Base-by-base conservation (phyloP, 2,113 vertebrate species). In the Amblyornis subalaris region DNA sequence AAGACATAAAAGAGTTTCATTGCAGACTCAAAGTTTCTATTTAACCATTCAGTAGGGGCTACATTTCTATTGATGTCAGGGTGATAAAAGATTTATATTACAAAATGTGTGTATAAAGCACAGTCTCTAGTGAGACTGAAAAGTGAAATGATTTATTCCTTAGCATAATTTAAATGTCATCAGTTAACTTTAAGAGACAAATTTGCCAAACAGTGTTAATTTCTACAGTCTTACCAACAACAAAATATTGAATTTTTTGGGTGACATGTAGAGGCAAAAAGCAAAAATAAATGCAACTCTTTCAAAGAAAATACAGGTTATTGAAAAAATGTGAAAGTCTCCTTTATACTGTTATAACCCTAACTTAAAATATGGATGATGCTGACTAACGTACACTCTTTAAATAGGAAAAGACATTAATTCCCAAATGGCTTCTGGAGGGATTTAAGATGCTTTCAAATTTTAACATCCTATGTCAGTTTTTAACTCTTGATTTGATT, bases 41-140 rank as follows among this genome's bases (percentile, higher is more conserved):
- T 72, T 53, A 94, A 45, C 17, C 26, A 58, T 91, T 94, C 94
- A 95, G 90, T 55, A 61, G 65, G 70, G 69, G 35, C 65, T 95
- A 53, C 64, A 44, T 55, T 71, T 94, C 51, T 18, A 62, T 29
- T 95, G 93, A 96, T 97, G 90, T 77, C 55, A 95, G 67, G 1
- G 6, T 91, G 77, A 95, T 96, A 95, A 97, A 97, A 97, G 86
- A 95, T 96, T 94, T 89, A 94, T 95, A 78, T 85, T 93, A 91
- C 62, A 96, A 95, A 97, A 94, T 83, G 22, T 91, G 36, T 96
- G 47, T 66, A 86, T 95, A 91, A 95, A 95, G 40, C 51, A 33
- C 20, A 53, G 45, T 88, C 94, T 96, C 89, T 23, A 85, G 67
- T 1, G 76, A 88, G 86, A 93, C 36, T 50, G 42, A 93, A 89